These are phyloP conservation scores for Sarcophaga caerulescens DNA, from an alignment of 2,888 invertebrate genomes.

Conservation along the genomic window DNA sequence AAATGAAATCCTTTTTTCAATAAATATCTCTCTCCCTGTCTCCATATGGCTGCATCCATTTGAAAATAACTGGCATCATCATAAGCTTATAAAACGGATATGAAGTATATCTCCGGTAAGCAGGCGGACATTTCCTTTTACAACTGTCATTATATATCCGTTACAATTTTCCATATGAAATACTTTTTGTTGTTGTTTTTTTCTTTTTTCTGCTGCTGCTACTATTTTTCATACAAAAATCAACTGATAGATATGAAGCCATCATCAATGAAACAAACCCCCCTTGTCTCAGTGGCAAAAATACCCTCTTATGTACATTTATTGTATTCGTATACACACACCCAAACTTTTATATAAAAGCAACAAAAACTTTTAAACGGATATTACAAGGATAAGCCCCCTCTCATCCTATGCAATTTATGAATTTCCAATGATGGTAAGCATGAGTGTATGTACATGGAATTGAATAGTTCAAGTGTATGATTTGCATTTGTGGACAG, in stretches of 20 bases:
- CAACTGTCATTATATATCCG: slow-evolving; percentile 69
- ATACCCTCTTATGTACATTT: slow-evolving; percentile 2
- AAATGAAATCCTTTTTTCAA: not conserved
- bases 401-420: slow-evolving; percentile 1
- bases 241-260: slow-evolving; percentile 69
- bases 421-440: slow-evolving; percentile 32
- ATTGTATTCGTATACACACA: too few relatives aligned
- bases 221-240: slow-evolving; percentile 11
- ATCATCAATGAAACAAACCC: slow-evolving; percentile 54
- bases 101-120: slow-evolving; percentile 80
- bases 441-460: slow-evolving; percentile 4
- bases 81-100: slow-evolving; percentile 74
- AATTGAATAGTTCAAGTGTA: slow-evolving; percentile 45
- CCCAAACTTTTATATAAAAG: slow-evolving; percentile 35
- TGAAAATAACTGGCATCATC: slow-evolving; percentile 10
- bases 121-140: slow-evolving; percentile 80
- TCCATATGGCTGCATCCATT: not conserved
- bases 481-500: slow-evolving; percentile 52
- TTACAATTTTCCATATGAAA: slow-evolving; percentile 67
- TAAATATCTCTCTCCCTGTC: not conserved
- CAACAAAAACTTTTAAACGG: slow-evolving; percentile 66
- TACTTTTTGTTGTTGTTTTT: slow-evolving; percentile 41
- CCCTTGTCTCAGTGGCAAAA: not conserved
- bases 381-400: slow-evolving; percentile 72
- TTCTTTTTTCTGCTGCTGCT: not conserved